These are phyloP conservation scores for Lasioglossum villosulum DNA, from an alignment of 2,888 invertebrate species.

Conservation along the genomic window DNA sequence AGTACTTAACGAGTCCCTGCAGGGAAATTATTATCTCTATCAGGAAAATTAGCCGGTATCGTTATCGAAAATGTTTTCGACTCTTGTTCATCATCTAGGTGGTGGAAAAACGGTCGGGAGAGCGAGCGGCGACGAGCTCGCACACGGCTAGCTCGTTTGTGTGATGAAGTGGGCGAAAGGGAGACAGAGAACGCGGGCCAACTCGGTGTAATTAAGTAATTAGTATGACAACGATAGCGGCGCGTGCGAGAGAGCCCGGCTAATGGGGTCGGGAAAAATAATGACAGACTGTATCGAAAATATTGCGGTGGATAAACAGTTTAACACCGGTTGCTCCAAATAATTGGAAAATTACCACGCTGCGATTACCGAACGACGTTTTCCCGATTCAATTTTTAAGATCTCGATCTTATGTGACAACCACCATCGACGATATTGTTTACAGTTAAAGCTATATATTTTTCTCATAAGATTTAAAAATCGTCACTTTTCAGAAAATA, in stretches of 20 bases:
- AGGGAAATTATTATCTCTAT: not conserved
- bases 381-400: not conserved
- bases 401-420: not conserved
- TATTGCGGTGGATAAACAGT: not conserved
- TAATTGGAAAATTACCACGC: not conserved
- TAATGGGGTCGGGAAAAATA: constrained; percentile 9
- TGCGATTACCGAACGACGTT: not conserved
- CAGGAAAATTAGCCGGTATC: not conserved
- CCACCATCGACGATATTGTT: not conserved
- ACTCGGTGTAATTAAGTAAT: constrained; percentile 17
- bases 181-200: not conserved
- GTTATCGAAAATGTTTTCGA: constrained; percentile 18
- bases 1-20: not conserved
- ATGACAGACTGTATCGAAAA: constrained; percentile 11
- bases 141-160: not conserved
- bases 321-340: not conserved
- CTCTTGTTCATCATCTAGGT: constrained; percentile 4
- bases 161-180: not conserved
- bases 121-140: constrained; percentile 1
- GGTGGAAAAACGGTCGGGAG: not conserved
- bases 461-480: not conserved
- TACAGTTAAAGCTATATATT: not conserved
- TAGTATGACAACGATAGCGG: constrained; percentile 10
- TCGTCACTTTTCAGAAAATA: too few relatives aligned
- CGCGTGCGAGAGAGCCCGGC: not conserved